Base-by-base conservation (phyloP, 2,113 vertebrate genomes). In the Pardalotus punctatus region DNA sequence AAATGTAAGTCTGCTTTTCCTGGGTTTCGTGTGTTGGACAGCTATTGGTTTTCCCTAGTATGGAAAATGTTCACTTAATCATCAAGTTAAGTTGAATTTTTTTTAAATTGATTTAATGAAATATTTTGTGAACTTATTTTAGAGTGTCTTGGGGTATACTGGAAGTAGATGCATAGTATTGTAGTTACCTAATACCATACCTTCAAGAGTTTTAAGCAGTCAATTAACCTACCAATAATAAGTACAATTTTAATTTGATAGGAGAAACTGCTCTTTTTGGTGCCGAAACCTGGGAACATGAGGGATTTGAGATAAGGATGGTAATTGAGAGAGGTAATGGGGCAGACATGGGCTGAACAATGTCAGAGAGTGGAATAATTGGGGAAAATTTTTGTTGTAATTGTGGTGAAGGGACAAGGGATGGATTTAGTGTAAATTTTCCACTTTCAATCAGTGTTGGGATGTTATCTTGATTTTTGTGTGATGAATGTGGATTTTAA, bases 1-100 rank as follows among this genome's bases (percentile, higher is more conserved):
- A 19, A 97, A 98, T 6, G 99, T 99, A 98, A 97, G 99, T 98
- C 91, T 56, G 12, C 4, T 19, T 48, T 88, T 50, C 38, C 71
- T 77, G 14, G 27, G 6, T 48, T 90, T 76, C 7, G 9, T 58
- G 29, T 74, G 13, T 54, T 70, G 48, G 67, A 28, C 27, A 42
- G 28, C 29, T 70, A 0, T 20, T 83, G 65, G 24, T 40, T 94
- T 92, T 62, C 21, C 4, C 5, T 62, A 17, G 8, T 27, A 6
- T 50, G 48, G 33, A 57, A 36, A 60, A 54, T 65, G 31, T 57
- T 93, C 42, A 31, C 7, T 13, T 54, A 48, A 42, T 79, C 43
- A 61, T 69, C n/a, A 36, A 66, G 21, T 66, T 19, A 38, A 61
- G 31, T 20, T 58, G 31, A 38, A 17, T 7, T 9, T 40, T 74